Evolutionary conservation across 2,113 vertebrate genomes (phyloP), one percentile per base, ranked within the genome.

Genomic region (Porphyrio hochstetteri): DNA sequence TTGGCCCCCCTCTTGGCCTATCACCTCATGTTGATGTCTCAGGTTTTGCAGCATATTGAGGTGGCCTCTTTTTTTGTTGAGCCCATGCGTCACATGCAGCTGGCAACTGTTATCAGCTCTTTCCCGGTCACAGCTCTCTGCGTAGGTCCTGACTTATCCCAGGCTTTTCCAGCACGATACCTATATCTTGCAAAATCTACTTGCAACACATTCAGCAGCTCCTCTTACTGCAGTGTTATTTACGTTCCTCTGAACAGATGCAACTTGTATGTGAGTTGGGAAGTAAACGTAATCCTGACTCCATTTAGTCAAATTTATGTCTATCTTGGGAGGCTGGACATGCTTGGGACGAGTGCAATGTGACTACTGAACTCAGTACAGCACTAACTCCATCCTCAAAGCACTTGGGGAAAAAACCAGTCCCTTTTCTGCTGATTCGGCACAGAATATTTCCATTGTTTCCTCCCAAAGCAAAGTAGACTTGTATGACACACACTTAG

Each of bases 171-270:
- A 95, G 38, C 29, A 52, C 0, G 0, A 44, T 81, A 52, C 72
- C 68, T 4, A 0, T 53, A 53, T 53, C 91, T 95, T 96, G 93
- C 84, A 91, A 89, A 92, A 96, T 89, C 77, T 71, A 8, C 52
- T 92, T 95, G 81, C 93, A 82, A 82, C 70, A 75, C 1, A 3
- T 56, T 68, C 65, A 84, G 29, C 81, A 50, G 77, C 77, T 93
- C 35, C 18, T 95, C 35, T 89, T 75, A 56, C 29, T 53, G 57
- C 57, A 40, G 21, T 33, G 16, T 59, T 85, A 71, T 7, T 76
- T 68, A 23, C 0, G 7, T 38, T 88, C 23, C 35, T 69, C 50
- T 90, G 59, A 87, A 82, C 50, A 61, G 55, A 91, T 15, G 56
- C 29, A 78, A 48, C 20, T 40, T 82, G 8, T 25, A 61, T 9